These are phyloP conservation scores for Eupithecia centaureata DNA, from an alignment of 2,888 invertebrate genomes.

Conservation along the genomic window DNA sequence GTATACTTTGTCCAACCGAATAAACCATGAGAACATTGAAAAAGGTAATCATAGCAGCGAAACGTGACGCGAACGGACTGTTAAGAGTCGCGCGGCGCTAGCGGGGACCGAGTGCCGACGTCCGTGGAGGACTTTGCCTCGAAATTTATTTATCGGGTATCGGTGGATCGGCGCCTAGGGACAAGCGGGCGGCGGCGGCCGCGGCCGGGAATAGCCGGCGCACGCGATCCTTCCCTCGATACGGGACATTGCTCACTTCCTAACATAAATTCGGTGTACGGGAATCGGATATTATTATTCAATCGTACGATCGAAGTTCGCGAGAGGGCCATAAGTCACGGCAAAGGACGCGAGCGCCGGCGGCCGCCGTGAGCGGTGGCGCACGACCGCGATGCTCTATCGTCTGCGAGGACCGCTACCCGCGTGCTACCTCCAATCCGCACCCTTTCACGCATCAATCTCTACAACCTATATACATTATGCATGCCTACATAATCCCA, in stretches of 20 bases:
- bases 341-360: conserved; percentile 80
- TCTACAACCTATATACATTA: background rate
- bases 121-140: conserved; percentile 55
- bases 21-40: conserved; percentile 61
- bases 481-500: background rate
- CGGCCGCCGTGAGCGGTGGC: conserved; percentile 81
- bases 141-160: conserved; percentile 74
- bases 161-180: conserved; percentile 69
- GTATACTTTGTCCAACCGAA: conserved; percentile 44
- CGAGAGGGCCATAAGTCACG: conserved; percentile 82
- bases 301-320: conserved; percentile 82
- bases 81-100: conserved; percentile 55
- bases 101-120: conserved; percentile 59
- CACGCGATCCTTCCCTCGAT: conserved; percentile 71
- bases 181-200: conserved; percentile 47
- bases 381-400: conserved; percentile 81
- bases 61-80: conserved; percentile 67
- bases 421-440: conserved; percentile 47
- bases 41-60: conserved; percentile 62
- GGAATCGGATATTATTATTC: conserved; percentile 84
- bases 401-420: conserved; percentile 69
- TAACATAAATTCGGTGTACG: conserved; percentile 82
- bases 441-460: conserved; percentile 35
- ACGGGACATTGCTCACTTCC: conserved; percentile 80
- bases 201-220: conserved; percentile 68